phyloP scores from a whole-genome alignment of 2,113 vertebrate genomes.

The Eurystomus gularis region DNA sequence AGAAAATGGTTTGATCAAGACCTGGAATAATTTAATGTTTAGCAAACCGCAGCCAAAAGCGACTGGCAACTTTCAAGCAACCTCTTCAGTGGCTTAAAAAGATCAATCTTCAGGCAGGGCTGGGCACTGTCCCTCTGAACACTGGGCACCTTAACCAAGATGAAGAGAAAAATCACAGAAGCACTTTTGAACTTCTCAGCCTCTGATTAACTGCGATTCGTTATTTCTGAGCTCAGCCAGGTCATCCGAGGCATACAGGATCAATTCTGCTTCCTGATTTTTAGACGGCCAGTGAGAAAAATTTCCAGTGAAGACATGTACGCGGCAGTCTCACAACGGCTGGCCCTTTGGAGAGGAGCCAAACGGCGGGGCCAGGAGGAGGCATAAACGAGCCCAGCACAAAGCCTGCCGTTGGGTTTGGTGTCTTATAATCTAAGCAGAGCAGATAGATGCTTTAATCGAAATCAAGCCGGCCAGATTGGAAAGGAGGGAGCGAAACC shows the following conservation, averaged over 20 bases:
- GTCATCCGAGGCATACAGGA: neutral
- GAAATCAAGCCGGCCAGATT: conserved; percentile 14
- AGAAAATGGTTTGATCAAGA: neutral
- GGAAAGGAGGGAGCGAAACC: conserved; percentile 36
- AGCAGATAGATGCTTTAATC: neutral
- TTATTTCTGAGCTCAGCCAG: neutral
- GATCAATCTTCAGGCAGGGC: neutral
- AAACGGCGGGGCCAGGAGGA: accelerated
- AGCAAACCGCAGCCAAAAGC: neutral
- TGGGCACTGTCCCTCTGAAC: neutral
- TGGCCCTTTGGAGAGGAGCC: neutral
- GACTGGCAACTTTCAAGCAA: neutral
- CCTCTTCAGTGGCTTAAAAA: neutral
- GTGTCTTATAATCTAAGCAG: neutral
- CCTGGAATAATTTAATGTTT: neutral
- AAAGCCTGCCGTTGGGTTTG: neutral
- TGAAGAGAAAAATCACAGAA: neutral
- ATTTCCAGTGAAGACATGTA: neutral
- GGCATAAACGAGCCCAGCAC: neutral
- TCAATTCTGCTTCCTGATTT: neutral
- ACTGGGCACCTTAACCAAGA: neutral
- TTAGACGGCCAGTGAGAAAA: neutral
- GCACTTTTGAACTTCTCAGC: neutral
- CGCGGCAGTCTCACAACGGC: neutral
- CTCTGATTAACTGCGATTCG: neutral